Conservation (phyloP, 2,888 invertebrate genomes). For the Drosophila ustulata region DNA sequence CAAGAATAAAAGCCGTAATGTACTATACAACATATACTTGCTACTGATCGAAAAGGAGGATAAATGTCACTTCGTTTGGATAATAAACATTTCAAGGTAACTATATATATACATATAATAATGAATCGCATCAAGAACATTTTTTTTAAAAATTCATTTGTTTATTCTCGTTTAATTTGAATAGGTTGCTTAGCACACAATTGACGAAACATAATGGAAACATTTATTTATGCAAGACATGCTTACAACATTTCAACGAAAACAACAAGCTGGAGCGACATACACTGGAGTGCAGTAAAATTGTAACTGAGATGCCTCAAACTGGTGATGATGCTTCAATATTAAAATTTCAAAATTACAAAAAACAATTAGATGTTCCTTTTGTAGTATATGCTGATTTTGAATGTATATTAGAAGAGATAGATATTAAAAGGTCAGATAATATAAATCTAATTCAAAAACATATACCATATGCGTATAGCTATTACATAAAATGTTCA, state of each 20-base stretch:
- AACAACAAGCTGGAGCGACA: too few species aligned
- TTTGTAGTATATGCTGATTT: slow-evolving; percentile 29
- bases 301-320: too few species aligned
- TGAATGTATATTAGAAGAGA: slow-evolving; percentile 26
- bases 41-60: not conserved
- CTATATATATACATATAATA: too few species aligned
- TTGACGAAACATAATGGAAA: not conserved
- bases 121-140: too few species aligned
- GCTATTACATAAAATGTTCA: slow-evolving; percentile 33
- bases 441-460: slow-evolving; percentile 29
- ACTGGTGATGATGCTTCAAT: too few species aligned
- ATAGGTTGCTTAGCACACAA: slow-evolving; percentile 1
- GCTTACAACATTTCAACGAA: slow-evolving; percentile 5
- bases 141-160: too few species aligned
- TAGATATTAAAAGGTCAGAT: slow-evolving; percentile 14
- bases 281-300: too few species aligned
- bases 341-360: slow-evolving; percentile 5
- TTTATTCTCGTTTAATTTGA: not conserved
- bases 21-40: slow-evolving; percentile 14
- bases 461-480: slow-evolving; percentile 30
- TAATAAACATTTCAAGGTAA: not conserved
- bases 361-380: slow-evolving; percentile 15
- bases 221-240: not conserved
- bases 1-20: not conserved
- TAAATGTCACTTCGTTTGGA: not conserved